Evolutionary conservation across 2,888 invertebrate species (phyloP), one percentile per base, ranked within the genome.

Genomic region (Eretmocerus hayati): DNA sequence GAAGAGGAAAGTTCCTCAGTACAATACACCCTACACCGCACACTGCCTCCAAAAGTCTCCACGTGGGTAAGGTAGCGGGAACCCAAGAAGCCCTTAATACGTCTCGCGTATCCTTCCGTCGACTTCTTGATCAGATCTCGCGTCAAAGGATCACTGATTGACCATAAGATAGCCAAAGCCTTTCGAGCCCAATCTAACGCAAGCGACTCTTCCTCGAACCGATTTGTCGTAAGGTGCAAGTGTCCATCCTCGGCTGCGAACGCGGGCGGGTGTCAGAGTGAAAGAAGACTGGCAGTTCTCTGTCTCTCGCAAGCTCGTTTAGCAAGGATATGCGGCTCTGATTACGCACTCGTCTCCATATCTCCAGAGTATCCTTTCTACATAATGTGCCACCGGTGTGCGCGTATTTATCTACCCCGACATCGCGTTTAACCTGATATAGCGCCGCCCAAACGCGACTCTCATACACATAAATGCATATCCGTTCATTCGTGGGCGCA

Each of bases 381-480:
- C n/a, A n/a, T n/a, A n/a, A n/a, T n/a, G n/a, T n/a, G n/a, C n/a
- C n/a, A n/a, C n/a, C n/a, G n/a, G 6, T 16, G 18, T 23, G 4
- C 50, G 49, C 53, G 45, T 65, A 65, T 65, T 65, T 62, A 20
- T 35, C 40, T 30, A 5, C 16, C 52, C 56, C 53, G 55, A 50
- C 62, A 66, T 66, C 66, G 53, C 54, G 55, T 59, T 63, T 62
- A 66, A 66, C 66, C 62, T 62, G 66, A 66, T 66, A 65, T 64
- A 54, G 48, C 53, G 46, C 20, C 21, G 6, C 21, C n/a, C n/a
- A n/a, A n/a, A n/a, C n/a, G n/a, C n/a, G n/a, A n/a, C n/a, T n/a
- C n/a, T n/a, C n/a, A n/a, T n/a, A n/a, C n/a, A n/a, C n/a, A n/a
- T n/a, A n/a, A n/a, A n/a, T n/a, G n/a, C n/a, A 62, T 59, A 58